These are phyloP conservation scores for Geophilus truncorum DNA, from an alignment of 2,888 invertebrate species.

Conservation along the genomic window DNA sequence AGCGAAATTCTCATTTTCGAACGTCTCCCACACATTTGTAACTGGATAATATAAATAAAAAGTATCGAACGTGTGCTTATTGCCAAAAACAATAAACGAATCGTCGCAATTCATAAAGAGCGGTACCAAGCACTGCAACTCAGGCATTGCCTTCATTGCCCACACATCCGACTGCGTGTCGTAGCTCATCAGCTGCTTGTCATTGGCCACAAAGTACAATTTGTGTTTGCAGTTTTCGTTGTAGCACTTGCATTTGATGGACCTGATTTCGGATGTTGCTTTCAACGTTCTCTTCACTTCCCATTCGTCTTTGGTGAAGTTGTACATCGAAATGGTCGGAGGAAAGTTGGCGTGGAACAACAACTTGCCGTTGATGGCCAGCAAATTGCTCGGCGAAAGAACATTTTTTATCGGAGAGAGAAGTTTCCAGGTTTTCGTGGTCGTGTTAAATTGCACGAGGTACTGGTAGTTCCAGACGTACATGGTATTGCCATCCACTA, in stretches of 20 bases:
- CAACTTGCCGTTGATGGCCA: background rate
- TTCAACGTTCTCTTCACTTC: background rate
- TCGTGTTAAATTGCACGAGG: background rate
- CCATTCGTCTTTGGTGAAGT: background rate
- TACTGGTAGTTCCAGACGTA: background rate
- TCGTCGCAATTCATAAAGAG: background rate
- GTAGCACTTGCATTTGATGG: background rate
- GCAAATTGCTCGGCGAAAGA: background rate
- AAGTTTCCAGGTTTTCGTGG: background rate
- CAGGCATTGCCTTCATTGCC: background rate
- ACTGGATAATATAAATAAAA: background rate
- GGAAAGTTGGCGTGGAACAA: background rate
- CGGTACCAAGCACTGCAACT: background rate
- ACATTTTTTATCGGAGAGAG: background rate
- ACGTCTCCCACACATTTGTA: background rate
- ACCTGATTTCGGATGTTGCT: background rate
- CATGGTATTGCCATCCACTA: background rate
- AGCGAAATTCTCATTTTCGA: background rate
- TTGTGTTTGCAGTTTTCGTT: background rate
- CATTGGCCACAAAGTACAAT: background rate
- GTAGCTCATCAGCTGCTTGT: background rate
- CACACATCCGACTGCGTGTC: background rate
- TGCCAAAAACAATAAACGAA: background rate
- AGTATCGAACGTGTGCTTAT: background rate
- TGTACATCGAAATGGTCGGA: background rate